phyloP scores from a whole-genome alignment of 2,797 vertebrate species.

The Malacoraja senta region DNA sequence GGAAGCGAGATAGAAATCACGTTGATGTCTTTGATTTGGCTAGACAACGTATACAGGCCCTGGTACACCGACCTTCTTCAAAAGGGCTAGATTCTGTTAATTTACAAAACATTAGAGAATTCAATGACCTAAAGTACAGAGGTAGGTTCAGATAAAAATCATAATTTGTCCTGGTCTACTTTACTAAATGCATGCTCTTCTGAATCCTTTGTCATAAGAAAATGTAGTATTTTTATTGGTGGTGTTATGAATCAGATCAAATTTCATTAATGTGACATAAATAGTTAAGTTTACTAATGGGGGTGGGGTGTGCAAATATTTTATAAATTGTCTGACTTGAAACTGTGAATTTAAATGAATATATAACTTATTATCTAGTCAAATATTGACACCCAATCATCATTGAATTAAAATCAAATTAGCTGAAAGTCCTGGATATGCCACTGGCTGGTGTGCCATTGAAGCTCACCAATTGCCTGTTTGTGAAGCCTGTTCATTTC shows the following conservation, averaged over 20 bases:
- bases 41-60: constrained; percentile 56
- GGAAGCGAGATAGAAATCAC: constrained; percentile 57
- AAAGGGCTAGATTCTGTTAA: constrained; percentile 53
- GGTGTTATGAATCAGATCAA: not conserved
- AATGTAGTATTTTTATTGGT: not conserved
- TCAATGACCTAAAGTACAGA: constrained; percentile 74
- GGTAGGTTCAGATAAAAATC: constrained; percentile 53
- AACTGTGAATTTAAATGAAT: not conserved
- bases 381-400: not conserved
- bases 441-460: too few species aligned
- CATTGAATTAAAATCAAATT: not conserved
- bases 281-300: not conserved
- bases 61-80: constrained; percentile 53
- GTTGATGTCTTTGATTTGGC: constrained; percentile 65
- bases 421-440: not conserved
- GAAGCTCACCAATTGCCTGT: too few species aligned
- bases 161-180: not conserved
- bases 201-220: not conserved
- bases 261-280: not conserved
- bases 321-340: not conserved
- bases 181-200: not conserved
- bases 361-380: not conserved
- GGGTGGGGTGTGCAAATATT: not conserved
- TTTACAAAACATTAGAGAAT: constrained; percentile 70
- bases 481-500: too few species aligned